Conservation (phyloP, 2,888 invertebrate genomes). For the Drosophila ustulata region DNA sequence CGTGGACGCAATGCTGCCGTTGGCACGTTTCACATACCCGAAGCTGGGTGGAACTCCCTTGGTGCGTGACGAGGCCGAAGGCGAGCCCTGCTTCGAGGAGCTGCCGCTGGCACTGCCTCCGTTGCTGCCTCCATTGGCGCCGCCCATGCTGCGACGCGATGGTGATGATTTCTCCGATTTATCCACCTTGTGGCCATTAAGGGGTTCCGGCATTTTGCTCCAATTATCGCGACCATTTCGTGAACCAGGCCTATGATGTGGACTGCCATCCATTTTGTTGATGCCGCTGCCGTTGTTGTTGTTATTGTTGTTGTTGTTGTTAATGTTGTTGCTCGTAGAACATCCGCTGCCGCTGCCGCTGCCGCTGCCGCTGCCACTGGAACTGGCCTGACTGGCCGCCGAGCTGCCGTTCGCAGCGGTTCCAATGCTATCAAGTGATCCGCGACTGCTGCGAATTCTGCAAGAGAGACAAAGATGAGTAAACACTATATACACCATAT, state of each 20-base stretch:
- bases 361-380: conserved; percentile 63
- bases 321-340: conserved; percentile 53
- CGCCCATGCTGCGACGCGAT: conserved; percentile 83
- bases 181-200: conserved; percentile 82
- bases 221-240: conserved; percentile 84
- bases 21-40: conserved; percentile 92
- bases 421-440: conserved; percentile 84
- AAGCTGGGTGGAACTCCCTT: conserved; percentile 94
- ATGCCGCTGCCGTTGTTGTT: conserved; percentile 35
- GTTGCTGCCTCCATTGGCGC: conserved; percentile 81
- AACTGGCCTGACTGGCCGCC: conserved; percentile 82
- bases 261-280: conserved; percentile 68
- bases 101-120: conserved; percentile 76
- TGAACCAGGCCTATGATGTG: conserved; percentile 77
- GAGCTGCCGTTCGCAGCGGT: conserved; percentile 83
- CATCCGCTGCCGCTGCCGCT: conserved; percentile 38
- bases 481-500: not conserved
- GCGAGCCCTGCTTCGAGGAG: conserved; percentile 81
- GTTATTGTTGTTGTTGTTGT: conserved; percentile 53
- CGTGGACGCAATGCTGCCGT: conserved; percentile 86
- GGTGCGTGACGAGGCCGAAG: conserved; percentile 85
- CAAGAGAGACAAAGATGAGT: conserved; percentile 5
- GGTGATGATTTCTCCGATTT: conserved; percentile 85
- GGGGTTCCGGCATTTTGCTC: conserved; percentile 84
- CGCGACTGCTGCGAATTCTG: conserved; percentile 85